Evolutionary conservation across 2,888 invertebrate species (phyloP).

Genomic region (Helleia helle): DNA sequence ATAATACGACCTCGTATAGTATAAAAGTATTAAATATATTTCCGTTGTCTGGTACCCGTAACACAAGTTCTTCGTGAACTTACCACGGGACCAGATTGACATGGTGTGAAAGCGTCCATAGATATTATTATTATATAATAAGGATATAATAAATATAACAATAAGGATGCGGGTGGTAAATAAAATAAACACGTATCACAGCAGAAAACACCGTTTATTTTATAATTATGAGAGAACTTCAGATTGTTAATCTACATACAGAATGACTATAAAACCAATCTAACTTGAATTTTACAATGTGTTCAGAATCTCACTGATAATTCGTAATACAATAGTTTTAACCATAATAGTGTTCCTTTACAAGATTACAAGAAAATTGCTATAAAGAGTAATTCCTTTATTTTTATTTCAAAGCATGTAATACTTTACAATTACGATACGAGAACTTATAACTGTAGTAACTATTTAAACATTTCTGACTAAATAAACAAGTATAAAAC

Average conservation of each 20-base stretch:
- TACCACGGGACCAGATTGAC: no score
- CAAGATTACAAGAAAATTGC: conserved; percentile 58
- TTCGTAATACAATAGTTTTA: conserved; percentile 35
- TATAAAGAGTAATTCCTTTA: conserved; percentile 53
- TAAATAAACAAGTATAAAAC: conserved; percentile 61
- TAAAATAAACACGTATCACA: conserved; percentile 42
- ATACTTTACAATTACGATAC: conserved; percentile 43
- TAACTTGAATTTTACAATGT: conserved; percentile 66
- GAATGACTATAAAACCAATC: conserved; percentile 73
- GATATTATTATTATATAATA: no score
- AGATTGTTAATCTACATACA: conserved; percentile 75
- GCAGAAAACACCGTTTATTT: conserved; percentile 77
- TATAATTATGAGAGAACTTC: conserved; percentile 76
- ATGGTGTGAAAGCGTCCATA: no score
- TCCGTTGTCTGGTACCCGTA: no score
- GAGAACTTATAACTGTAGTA: conserved; percentile 53
- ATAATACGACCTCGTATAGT: no score
- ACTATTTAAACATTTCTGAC: conserved; percentile 63
- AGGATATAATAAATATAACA: no score
- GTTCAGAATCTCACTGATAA: conserved; percentile 54
- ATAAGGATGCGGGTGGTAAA: no score
- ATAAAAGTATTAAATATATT: no score
- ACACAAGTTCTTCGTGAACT: no score
- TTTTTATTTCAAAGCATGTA: conserved; percentile 11
- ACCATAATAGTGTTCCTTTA: conserved; percentile 46